Conservation (phyloP, 2,888 invertebrate genomes). For the Pimpla rufipes region DNA sequence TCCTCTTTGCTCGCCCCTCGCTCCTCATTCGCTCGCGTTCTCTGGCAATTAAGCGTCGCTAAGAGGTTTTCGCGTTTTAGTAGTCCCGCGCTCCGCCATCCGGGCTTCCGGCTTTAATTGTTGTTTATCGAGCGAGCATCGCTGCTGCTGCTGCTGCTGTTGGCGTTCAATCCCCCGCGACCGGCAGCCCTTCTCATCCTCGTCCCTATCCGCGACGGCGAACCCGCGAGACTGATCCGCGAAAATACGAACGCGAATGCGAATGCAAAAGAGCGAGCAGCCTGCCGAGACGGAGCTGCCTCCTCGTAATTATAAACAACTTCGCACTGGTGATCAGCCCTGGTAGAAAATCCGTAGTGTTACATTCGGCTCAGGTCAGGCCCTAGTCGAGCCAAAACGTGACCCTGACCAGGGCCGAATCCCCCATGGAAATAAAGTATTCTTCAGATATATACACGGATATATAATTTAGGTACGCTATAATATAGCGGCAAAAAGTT, state of each 20-base stretch:
- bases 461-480: no score
- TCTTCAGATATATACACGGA: no score
- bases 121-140: slow-evolving; percentile 77
- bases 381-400: no score
- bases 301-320: no score
- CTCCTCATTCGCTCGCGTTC: slow-evolving; percentile 62
- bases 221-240: slow-evolving; percentile 9
- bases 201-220: slow-evolving; percentile 38
- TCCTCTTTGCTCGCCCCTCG: background rate
- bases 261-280: slow-evolving; percentile 36
- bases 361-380: no score
- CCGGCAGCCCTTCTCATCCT: slow-evolving; percentile 64
- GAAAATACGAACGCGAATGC: slow-evolving; percentile 19
- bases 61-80: slow-evolving; percentile 77
- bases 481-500: no score
- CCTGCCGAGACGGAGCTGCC: slow-evolving; percentile 23
- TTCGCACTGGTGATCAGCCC: no score
- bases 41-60: slow-evolving; percentile 78
- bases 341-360: no score
- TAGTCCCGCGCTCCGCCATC: slow-evolving; percentile 65
- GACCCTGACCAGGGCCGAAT: no score
- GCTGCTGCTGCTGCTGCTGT: slow-evolving; percentile 59
- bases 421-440: no score
- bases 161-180: slow-evolving; percentile 65
- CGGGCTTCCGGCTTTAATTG: slow-evolving; percentile 76